phyloP scores from a whole-genome alignment of 2,888 invertebrate genomes.

The Emmelina monodactyla region DNA sequence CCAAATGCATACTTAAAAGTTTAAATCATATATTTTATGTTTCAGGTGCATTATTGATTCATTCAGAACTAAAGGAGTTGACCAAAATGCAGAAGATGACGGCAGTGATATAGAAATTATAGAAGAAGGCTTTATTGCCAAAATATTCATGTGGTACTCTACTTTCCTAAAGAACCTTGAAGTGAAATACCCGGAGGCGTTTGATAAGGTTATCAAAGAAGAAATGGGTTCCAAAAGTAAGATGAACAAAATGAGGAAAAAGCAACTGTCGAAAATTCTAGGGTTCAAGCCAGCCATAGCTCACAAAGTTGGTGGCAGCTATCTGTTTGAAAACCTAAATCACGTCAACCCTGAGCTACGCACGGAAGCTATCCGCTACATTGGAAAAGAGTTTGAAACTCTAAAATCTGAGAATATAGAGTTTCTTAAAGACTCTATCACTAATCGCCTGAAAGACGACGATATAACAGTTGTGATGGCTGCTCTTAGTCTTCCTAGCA shows the following conservation, averaged over 20 bases:
- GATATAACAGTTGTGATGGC: constrained; percentile 67
- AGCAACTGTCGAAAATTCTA: constrained; percentile 48
- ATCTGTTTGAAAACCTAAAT: constrained; percentile 74
- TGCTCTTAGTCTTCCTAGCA: constrained; percentile 50
- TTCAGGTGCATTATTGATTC: constrained; percentile 56
- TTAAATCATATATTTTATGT: constrained; percentile 4
- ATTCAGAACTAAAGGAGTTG: constrained; percentile 23
- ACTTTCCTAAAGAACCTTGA: constrained; percentile 69
- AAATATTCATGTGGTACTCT: constrained; percentile 60
- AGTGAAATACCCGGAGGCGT: constrained; percentile 73
- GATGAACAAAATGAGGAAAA: constrained; percentile 20
- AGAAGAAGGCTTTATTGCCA: constrained; percentile 38
- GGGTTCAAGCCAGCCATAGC: constrained; percentile 65
- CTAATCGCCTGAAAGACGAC: constrained; percentile 74
- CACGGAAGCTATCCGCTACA: constrained; percentile 70
- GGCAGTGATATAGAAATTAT: constrained; percentile 56
- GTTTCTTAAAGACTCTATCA: constrained; percentile 70
- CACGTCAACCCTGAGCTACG: constrained; percentile 74
- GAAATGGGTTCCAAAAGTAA: constrained; percentile 47
- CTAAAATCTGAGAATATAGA: constrained; percentile 61
- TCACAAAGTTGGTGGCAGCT: constrained; percentile 55
- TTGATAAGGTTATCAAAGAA: constrained; percentile 72
- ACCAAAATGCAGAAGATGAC: constrained; percentile 25
- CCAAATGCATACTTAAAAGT: constrained; percentile 3
- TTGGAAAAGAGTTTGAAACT: constrained; percentile 61